phyloP scores from a whole-genome alignment of 2,888 invertebrate species.

The Pocota personata region DNA sequence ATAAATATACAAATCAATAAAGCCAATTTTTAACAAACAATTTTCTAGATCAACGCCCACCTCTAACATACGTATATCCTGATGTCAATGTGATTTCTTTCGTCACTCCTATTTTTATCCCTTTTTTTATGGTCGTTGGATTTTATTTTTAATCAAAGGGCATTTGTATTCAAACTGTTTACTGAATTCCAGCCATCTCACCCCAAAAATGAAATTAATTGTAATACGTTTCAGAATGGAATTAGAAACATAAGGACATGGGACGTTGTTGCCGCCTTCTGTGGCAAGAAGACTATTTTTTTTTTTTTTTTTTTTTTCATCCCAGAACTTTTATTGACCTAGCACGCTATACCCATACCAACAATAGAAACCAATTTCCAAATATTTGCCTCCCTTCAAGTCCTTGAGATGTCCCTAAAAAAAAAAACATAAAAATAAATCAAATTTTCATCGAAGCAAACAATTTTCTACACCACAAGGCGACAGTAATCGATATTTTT shows the following conservation, averaged over 20 bases:
- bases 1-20: no score
- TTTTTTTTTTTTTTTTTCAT: neutral
- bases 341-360: neutral
- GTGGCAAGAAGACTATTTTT: no score
- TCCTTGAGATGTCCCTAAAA: neutral
- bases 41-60: neutral
- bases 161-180: neutral
- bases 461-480: slow-evolving; percentile 32
- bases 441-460: slow-evolving; percentile 19
- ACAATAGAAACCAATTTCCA: slow-evolving; percentile 7
- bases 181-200: neutral
- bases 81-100: neutral
- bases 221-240: neutral
- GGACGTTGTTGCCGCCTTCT: neutral
- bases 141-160: neutral
- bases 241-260: neutral
- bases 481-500: slow-evolving; percentile 32
- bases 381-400: neutral
- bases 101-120: neutral
- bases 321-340: neutral
- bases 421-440: slow-evolving; percentile 22
- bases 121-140: neutral
- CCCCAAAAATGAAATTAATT: neutral
- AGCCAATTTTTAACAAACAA: no score
- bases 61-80: neutral